A percentile compares a stretch with the other conserved stretches of the same genome.
Conservation (phyloP, 2,797 vertebrate species). For the Parauchenoglanis ngamensis region DNA sequence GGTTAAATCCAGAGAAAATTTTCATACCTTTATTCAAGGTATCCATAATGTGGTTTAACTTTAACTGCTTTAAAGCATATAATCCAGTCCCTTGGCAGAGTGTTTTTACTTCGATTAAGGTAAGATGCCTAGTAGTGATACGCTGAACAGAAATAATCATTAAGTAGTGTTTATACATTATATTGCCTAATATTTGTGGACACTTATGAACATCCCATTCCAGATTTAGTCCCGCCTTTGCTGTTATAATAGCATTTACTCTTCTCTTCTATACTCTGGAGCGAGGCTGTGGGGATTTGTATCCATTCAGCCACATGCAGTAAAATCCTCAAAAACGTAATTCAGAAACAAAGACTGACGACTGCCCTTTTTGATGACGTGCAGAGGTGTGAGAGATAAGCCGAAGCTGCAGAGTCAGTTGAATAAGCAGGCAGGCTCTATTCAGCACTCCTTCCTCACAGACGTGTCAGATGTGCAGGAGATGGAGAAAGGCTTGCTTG, state of each 20-base stretch:
- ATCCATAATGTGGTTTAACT: no score
- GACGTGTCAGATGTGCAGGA: slow-evolving; percentile 98
- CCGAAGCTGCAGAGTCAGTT: slow-evolving; percentile 75
- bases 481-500: slow-evolving; percentile 95
- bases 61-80: neutral
- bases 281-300: neutral
- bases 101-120: neutral
- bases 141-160: neutral
- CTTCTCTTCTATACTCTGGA: neutral
- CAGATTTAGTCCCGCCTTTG: neutral
- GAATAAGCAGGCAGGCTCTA: slow-evolving; percentile 79
- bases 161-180: neutral
- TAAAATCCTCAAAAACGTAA: no score
- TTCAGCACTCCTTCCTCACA: slow-evolving; percentile 94
- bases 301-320: neutral
- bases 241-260: neutral
- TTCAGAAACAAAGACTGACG: neutral
- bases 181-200: neutral
- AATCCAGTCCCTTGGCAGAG: neutral
- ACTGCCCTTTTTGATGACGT: neutral
- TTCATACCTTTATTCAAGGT: no score
- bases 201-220: neutral
- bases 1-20: no score
- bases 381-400: slow-evolving; percentile 85
- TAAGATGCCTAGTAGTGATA: neutral